These are phyloP conservation scores for Mastomys coucha DNA, from an alignment of 2,113 vertebrate genomes.

Conservation along the genomic window DNA sequence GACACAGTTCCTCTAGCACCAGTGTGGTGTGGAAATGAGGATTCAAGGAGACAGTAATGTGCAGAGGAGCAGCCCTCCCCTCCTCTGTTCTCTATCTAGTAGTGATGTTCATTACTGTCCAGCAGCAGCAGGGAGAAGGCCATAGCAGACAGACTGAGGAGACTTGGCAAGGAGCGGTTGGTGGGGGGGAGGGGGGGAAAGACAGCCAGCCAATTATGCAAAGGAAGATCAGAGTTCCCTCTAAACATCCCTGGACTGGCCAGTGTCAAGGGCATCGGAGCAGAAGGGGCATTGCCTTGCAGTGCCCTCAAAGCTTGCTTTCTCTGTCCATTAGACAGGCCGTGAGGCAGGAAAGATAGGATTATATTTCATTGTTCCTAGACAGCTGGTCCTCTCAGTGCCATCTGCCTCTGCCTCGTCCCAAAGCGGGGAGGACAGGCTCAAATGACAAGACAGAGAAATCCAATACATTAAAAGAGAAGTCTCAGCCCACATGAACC, in stretches of 20 bases:
- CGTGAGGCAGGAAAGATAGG: background rate
- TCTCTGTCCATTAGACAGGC: background rate
- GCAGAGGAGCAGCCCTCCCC: too few relatives aligned
- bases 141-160: background rate
- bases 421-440: constrained; percentile 28
- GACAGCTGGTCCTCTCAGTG: background rate
- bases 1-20: background rate
- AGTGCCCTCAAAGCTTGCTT: background rate
- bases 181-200: background rate
- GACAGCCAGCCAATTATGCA: background rate
- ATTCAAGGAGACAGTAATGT: background rate
- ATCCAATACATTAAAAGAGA: background rate
- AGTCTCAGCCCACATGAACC: background rate
- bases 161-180: background rate
- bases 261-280: background rate
- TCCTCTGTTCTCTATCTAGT: background rate
- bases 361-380: constrained; percentile 53
- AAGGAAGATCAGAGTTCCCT: constrained; percentile 20
- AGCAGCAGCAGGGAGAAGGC: background rate
- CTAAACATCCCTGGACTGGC: background rate
- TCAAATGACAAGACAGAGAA: constrained; percentile 46
- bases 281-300: background rate
- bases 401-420: constrained; percentile 28
- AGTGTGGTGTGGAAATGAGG: background rate
- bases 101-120: background rate